Evolutionary conservation across 2,113 vertebrate species (phyloP).

Genomic region (Pluvianellus socialis): DNA sequence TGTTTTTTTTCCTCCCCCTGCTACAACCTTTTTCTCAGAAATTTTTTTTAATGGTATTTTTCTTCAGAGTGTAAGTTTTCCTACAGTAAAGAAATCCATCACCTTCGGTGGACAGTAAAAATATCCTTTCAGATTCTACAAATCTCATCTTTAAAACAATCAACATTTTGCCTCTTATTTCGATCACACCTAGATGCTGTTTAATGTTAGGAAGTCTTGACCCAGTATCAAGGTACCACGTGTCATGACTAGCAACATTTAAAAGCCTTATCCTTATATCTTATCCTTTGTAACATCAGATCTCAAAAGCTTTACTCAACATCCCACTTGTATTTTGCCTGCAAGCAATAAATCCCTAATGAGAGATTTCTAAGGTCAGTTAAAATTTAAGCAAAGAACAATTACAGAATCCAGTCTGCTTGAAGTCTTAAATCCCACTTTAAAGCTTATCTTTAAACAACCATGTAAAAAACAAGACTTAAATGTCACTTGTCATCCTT

Average conservation of each 20-base stretch:
- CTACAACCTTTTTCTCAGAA: neutral
- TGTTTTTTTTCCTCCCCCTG: neutral
- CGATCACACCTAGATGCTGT: neutral
- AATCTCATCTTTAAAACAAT: neutral
- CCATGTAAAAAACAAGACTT: neutral
- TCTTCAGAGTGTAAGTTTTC: neutral
- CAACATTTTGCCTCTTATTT: neutral
- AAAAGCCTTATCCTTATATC: neutral
- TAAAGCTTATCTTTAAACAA: neutral
- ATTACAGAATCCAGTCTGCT: neutral
- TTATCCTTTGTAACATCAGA: neutral
- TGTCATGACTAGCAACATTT: neutral
- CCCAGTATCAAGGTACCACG: neutral
- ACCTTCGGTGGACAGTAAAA: neutral
- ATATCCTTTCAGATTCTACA: neutral
- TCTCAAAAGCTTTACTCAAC: neutral
- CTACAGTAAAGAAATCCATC: neutral
- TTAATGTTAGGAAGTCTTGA: neutral
- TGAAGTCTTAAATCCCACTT: neutral
- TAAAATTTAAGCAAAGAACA: neutral
- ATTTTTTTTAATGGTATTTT: neutral
- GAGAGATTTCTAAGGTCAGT: neutral
- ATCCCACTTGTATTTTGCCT: neutral
- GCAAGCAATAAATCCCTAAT: neutral
- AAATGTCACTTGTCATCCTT: neutral